A percentile compares a stretch with the other conserved stretches of the same genome.
Conservation (phyloP, 1,140 invertebrate genomes). For the Geopemphigus sp. region DNA sequence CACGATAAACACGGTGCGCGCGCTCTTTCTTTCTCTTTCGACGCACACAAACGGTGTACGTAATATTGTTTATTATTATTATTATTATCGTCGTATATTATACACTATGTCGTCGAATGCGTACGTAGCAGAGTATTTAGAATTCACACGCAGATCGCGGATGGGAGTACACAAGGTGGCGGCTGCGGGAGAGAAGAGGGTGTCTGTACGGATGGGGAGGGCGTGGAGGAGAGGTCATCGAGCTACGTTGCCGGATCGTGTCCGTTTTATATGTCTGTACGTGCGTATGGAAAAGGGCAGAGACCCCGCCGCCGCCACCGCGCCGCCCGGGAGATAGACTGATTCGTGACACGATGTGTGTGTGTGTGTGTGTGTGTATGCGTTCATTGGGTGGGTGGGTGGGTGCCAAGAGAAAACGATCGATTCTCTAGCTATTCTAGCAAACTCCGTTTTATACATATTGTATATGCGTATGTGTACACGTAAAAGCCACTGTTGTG, state of each 20-base stretch:
- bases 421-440: constrained; percentile 48
- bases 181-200: constrained; percentile 3
- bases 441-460: constrained; percentile 48
- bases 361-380: constrained; percentile 4
- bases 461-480: constrained; percentile 22
- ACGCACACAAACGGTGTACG: neutral
- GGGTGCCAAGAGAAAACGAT: constrained; percentile 46
- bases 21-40: neutral
- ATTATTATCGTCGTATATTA: neutral
- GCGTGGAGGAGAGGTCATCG: constrained; percentile 37
- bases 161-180: neutral
- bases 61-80: neutral
- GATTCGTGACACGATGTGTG: constrained; percentile 42
- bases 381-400: constrained; percentile 10
- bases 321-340: constrained; percentile 36
- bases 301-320: constrained; percentile 28
- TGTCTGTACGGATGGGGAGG: neutral
- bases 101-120: neutral
- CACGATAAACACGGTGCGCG: neutral
- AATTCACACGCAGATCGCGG: constrained; percentile 12
- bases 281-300: constrained; percentile 39
- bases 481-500: constrained; percentile 48
- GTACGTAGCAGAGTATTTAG: constrained; percentile 1
- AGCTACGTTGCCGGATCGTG: constrained; percentile 32
- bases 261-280: neutral